phyloP scores from a whole-genome alignment of 1,140 invertebrate species.

The Neuroterus valhalla region DNA sequence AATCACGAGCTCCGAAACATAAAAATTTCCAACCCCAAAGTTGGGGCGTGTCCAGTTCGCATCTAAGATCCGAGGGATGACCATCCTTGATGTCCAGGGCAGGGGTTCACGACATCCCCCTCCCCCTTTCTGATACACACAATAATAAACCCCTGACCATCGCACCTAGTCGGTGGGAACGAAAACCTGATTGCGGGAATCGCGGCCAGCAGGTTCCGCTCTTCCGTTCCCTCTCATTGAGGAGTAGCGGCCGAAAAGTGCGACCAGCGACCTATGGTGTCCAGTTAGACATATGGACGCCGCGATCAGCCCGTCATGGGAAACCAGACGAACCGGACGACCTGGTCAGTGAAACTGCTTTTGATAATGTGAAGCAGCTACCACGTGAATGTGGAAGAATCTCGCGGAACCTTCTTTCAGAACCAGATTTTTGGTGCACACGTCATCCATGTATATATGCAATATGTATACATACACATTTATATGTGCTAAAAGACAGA shows the following conservation, averaged over 20 bases:
- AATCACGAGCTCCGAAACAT: not conserved
- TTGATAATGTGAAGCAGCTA: conserved; percentile 23
- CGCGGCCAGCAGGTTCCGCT: conserved; percentile 27
- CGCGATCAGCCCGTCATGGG: conserved; percentile 30
- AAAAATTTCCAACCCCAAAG: not conserved
- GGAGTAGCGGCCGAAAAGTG: conserved; percentile 21
- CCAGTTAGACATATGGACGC: conserved; percentile 30
- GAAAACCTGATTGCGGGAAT: conserved; percentile 30
- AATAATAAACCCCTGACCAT: conserved; percentile 10
- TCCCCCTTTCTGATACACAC: not conserved
- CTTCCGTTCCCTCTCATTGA: conserved; percentile 28
- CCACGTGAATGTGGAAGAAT: not conserved
- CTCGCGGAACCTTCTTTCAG: not conserved
- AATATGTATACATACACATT: not conserved
- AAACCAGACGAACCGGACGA: conserved; percentile 30
- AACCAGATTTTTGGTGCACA: conserved; percentile 10
- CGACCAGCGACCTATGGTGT: conserved; percentile 28
- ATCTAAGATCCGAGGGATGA: not conserved
- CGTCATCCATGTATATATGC: not conserved
- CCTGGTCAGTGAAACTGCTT: conserved; percentile 22
- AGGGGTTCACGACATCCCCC: not conserved
- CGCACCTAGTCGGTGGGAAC: conserved; percentile 14
- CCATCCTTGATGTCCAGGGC: conserved; percentile 10
- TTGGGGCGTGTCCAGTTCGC: not conserved
- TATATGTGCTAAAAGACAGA: not conserved